Percentiles rank a stretch among this genome's conserved stretches.
phyloP scores from a whole-genome alignment of 2,888 invertebrate genomes.

The Apamea monoglypha region DNA sequence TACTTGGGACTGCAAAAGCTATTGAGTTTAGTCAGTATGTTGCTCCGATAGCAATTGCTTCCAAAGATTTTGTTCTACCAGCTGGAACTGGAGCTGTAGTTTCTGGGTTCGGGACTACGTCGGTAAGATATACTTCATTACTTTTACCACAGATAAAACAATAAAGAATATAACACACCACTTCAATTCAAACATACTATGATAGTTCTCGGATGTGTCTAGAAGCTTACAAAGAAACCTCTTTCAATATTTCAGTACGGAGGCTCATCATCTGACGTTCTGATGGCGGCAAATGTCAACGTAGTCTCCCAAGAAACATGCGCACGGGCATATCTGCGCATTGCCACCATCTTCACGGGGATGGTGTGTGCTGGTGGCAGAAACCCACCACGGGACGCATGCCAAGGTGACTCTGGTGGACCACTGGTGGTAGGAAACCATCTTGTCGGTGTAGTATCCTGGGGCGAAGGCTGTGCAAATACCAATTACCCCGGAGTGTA shows the following conservation, averaged over 20 bases:
- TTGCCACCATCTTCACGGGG: constrained; percentile 77
- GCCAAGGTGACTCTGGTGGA: constrained; percentile 91
- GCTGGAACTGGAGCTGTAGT: constrained; percentile 81
- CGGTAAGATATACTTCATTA: constrained; percentile 69
- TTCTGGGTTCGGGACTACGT: constrained; percentile 83
- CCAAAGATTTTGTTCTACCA: constrained; percentile 69
- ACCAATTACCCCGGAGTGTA: constrained; percentile 90
- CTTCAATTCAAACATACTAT: background rate
- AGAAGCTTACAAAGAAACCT: background rate
- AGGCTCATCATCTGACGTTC: constrained; percentile 76
- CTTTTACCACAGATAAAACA: background rate
- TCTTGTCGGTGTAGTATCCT: constrained; percentile 90
- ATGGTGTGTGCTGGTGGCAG: constrained; percentile 85
- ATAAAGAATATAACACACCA: background rate
- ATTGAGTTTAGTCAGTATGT: constrained; percentile 76
- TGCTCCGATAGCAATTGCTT: constrained; percentile 74
- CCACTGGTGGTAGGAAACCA: constrained; percentile 86
- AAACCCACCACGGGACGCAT: constrained; percentile 83
- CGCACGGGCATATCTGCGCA: constrained; percentile 78
- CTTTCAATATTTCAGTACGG: constrained; percentile 76
- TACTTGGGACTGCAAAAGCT: constrained; percentile 74
- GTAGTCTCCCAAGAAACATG: constrained; percentile 83
- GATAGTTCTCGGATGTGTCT: background rate
- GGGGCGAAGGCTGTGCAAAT: constrained; percentile 90
- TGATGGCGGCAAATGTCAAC: constrained; percentile 82